Base-by-base conservation (phyloP, 1,140 invertebrate genomes). In the Anoplolepis gracilipes region DNA sequence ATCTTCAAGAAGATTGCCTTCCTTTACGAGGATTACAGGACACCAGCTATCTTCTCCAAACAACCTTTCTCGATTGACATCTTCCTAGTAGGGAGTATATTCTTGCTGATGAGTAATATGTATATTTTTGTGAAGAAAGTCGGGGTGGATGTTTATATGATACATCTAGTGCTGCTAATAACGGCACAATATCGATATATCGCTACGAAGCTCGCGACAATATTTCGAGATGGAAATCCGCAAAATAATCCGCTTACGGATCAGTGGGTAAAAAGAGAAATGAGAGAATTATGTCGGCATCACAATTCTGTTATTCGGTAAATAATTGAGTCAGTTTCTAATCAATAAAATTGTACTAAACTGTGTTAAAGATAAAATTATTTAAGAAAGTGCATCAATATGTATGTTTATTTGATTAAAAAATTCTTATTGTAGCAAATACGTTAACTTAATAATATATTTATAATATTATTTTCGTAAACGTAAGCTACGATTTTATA, bases 121-220 rank as follows among this genome's bases (percentile, higher is more conserved):
- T 78, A 78, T 39, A n/a, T 78, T 19, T 78, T 78, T 46, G 0
- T 67, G 16, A 78, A 78, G 7, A 78, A 78, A 53, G 61, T 78
- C 1, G 28, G 59, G 1, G 10, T 78, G 28, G 76, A 78, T 22
- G 19, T 67, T 30, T 78, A 78, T 49, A 78, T 65, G 61, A 67
- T 78, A 22, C 59, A 78, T 78, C 13, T 78, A 10, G 28, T 78
- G 13, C 8, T 78, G 16, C 13, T 78, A 28, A 22, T 67, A 49
- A 78, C 76, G 22, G 76, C 61, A 13, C 76, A 78, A 8, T 78
- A 78, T 78, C 59, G 42, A 22, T 78, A 53, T 10, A 49, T 67
- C 3, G 28, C 76, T 3, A 49, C 13, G 22, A 78, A 49, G 25
- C 59, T 78, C 19, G 28, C 42, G 4, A 33, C 3, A 33, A 65